A percentile compares a stretch with the other conserved stretches of the same genome.
Evolutionary conservation across 1,140 invertebrate genomes (phyloP).

Genomic region (Trissolcus basalis): DNA sequence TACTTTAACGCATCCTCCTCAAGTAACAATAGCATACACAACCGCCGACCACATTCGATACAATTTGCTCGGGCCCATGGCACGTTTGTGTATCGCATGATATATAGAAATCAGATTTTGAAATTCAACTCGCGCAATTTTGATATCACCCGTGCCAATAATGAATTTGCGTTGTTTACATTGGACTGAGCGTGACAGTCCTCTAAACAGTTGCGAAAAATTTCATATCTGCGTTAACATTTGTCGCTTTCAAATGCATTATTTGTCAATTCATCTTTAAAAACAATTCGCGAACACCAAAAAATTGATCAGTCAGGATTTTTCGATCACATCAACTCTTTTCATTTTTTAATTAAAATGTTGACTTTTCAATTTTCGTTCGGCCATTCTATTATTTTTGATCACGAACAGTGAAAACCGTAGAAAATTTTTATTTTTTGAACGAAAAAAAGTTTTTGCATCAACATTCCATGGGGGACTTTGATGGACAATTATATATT

Average conservation of each 20-base stretch:
- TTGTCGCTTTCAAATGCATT: constrained; percentile 11
- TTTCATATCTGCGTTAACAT: constrained; percentile 22
- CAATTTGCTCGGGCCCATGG: constrained; percentile 41
- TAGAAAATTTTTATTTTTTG: too few relatives aligned
- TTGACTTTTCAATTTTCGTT: too few relatives aligned
- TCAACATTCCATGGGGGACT: not conserved
- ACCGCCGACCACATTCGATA: constrained; percentile 56
- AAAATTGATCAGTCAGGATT: too few relatives aligned
- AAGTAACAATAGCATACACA: constrained; percentile 57
- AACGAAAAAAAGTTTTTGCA: too few relatives aligned
- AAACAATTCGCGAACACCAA: not conserved
- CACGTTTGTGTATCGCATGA: constrained; percentile 33
- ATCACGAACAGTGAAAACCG: too few relatives aligned
- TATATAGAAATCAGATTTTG: constrained; percentile 57
- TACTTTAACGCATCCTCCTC: constrained; percentile 53
- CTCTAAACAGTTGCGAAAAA: constrained; percentile 31
- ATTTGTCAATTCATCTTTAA: constrained; percentile 14
- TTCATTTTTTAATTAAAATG: too few relatives aligned
- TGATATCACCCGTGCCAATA: constrained; percentile 34
- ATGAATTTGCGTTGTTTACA: constrained; percentile 49
- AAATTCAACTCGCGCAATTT: constrained; percentile 47
- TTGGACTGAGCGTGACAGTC: constrained; percentile 7
- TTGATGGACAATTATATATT: constrained; percentile 9
- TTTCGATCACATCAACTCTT: too few relatives aligned
- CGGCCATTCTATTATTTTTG: too few relatives aligned